Evolutionary conservation across 2,113 vertebrate genomes (phyloP).

Genomic region (Campylorhamphus procurvoides): DNA sequence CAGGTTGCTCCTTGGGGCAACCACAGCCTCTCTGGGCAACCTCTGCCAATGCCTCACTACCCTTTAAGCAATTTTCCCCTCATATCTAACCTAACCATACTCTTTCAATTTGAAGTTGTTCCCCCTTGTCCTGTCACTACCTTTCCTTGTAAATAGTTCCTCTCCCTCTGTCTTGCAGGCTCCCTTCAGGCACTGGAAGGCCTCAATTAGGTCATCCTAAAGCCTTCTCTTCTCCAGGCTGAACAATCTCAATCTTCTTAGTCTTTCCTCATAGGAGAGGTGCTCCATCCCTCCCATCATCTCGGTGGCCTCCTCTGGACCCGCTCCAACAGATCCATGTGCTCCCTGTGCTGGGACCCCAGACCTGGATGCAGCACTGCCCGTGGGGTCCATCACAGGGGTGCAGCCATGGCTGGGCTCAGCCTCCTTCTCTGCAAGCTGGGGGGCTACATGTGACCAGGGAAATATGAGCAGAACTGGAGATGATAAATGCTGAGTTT

Average conservation of each 20-base stretch:
- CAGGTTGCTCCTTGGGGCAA: accelerated
- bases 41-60: accelerated
- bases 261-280: accelerated
- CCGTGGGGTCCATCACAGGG: no score
- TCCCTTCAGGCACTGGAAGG: background rate
- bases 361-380: background rate
- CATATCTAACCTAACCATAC: background rate
- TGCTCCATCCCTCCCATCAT: background rate
- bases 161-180: background rate
- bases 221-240: background rate
- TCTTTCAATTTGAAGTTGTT: background rate
- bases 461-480: background rate
- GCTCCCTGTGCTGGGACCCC: background rate
- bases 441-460: no score
- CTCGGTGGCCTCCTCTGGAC: background rate
- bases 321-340: accelerated
- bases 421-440: background rate
- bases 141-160: background rate
- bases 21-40: background rate
- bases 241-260: background rate
- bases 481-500: background rate
- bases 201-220: accelerated
- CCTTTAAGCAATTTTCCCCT: background rate
- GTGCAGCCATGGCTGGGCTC: accelerated
- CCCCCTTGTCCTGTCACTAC: background rate